Conservation (phyloP, 2,888 invertebrate species). For the Athalia rosae region DNA sequence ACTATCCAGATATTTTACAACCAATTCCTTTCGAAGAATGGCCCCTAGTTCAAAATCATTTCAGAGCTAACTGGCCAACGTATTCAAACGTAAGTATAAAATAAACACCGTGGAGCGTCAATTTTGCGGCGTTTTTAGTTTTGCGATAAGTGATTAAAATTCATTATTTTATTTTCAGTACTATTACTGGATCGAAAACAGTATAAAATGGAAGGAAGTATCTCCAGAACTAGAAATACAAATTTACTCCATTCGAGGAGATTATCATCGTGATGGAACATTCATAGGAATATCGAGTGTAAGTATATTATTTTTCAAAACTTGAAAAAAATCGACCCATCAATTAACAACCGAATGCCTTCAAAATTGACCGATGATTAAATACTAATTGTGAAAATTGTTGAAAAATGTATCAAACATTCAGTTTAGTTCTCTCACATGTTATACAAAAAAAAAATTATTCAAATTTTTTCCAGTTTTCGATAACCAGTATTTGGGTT, state of each 20-base stretch:
- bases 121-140: background rate
- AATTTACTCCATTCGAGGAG: constrained; percentile 73
- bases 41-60: constrained; percentile 59
- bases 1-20: constrained; percentile 62
- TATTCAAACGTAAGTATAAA: constrained; percentile 58
- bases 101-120: background rate
- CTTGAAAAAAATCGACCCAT: constrained; percentile 27
- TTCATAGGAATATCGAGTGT: constrained; percentile 60
- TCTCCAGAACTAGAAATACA: constrained; percentile 64
- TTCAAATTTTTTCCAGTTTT: constrained; percentile 49
- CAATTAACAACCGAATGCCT: background rate
- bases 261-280: constrained; percentile 68
- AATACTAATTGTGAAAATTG: too few relatives aligned
- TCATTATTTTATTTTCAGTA: constrained; percentile 59
- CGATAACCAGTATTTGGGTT: constrained; percentile 51
- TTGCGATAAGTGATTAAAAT: background rate
- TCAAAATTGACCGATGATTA: background rate
- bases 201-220: constrained; percentile 66
- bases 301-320: constrained; percentile 46
- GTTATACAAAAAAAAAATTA: constrained; percentile 25
- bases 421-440: too few relatives aligned
- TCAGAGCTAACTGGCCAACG: constrained; percentile 65
- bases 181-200: constrained; percentile 70
- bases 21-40: constrained; percentile 63
- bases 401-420: too few relatives aligned